These are phyloP conservation scores for Hanleya hanleyi DNA, from an alignment of 2,888 invertebrate species.

Conservation along the genomic window DNA sequence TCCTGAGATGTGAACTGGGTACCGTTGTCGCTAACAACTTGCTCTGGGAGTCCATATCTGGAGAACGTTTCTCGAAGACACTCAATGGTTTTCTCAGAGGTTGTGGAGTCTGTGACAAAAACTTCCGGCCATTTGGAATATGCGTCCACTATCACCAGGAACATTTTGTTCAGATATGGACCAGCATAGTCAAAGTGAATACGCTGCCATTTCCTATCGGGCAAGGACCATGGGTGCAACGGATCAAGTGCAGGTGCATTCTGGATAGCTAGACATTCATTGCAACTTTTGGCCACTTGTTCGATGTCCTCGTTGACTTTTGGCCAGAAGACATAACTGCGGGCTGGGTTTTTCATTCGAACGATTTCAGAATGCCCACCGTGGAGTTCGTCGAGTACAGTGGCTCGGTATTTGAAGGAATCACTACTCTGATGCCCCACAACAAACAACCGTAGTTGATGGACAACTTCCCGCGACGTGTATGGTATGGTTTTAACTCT, in stretches of 20 bases:
- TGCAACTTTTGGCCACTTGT: conserved; percentile 16
- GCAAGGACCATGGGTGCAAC: conserved; percentile 50
- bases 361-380: conserved; percentile 38
- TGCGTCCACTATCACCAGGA: conserved; percentile 44
- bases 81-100: conserved; percentile 34
- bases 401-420: conserved; percentile 25
- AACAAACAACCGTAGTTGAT: conserved; percentile 25
- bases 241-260: conserved; percentile 41
- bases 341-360: conserved; percentile 40
- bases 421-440: conserved; percentile 38
- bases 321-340: conserved; percentile 48
- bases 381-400: conserved; percentile 33
- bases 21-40: no score
- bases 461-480: conserved; percentile 23
- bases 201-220: conserved; percentile 47
- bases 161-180: conserved; percentile 34
- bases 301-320: conserved; percentile 22
- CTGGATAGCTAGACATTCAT: conserved; percentile 35
- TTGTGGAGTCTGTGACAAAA: conserved; percentile 21
- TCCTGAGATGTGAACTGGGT: background rate
- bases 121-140: conserved; percentile 47
- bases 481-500: conserved; percentile 21
- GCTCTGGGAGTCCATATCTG: conserved; percentile 29
- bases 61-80: conserved; percentile 37
- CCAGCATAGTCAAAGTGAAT: conserved; percentile 55